A percentile compares a stretch with the other conserved stretches of the same genome.
phyloP scores from a whole-genome alignment of 2,797 vertebrate genomes.

The Bovichtus diacanthus region DNA sequence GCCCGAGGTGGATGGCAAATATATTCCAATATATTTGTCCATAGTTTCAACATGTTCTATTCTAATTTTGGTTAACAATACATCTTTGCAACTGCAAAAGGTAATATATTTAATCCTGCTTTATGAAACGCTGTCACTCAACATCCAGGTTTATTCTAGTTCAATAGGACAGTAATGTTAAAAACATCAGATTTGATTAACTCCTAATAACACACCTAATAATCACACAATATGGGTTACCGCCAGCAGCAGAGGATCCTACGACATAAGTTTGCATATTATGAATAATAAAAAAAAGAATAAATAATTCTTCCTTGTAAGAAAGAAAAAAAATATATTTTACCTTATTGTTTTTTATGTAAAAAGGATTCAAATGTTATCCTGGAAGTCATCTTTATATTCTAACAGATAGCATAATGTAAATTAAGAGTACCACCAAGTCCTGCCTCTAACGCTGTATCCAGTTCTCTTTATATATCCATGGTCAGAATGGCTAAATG shows the following conservation, averaged over 20 bases:
- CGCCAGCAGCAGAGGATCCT: neutral
- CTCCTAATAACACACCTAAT: neutral
- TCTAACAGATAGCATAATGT: neutral
- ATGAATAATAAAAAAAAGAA: neutral
- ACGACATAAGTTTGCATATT: neutral
- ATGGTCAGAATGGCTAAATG: too few species aligned
- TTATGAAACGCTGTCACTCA: slow-evolving; percentile 14
- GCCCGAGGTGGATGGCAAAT: slow-evolving; percentile 19
- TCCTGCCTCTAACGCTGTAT: too few species aligned
- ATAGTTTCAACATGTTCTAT: slow-evolving; percentile 10
- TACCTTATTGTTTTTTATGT: neutral
- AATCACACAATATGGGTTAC: slow-evolving; percentile 9
- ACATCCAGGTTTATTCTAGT: neutral
- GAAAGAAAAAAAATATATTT: neutral
- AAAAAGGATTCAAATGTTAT: neutral
- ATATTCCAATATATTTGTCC: slow-evolving; percentile 19
- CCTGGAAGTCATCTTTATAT: neutral
- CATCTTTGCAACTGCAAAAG: neutral
- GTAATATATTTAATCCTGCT: slow-evolving; percentile 23
- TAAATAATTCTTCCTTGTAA: neutral
- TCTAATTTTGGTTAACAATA: slow-evolving; percentile 16
- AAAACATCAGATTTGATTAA: slow-evolving; percentile 12
- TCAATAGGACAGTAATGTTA: neutral
- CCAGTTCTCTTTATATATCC: too few species aligned
- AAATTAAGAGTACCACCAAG: neutral